Evolutionary conservation across 2,888 invertebrate genomes (phyloP).

Genomic region (Apeira syringaria): DNA sequence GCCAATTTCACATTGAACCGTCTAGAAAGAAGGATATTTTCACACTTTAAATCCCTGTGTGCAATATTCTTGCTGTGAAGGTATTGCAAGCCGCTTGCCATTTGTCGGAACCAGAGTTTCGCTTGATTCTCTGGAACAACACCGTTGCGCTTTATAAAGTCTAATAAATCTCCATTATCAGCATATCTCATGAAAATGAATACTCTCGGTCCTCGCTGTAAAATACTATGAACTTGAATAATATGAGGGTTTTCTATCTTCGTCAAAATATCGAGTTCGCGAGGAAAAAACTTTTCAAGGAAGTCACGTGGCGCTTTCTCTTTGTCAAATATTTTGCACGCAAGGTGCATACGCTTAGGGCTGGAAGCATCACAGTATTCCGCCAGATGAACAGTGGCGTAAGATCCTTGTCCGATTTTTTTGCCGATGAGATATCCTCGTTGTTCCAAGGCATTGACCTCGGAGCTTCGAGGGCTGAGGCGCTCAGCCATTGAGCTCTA

Average conservation of each 20-base stretch:
- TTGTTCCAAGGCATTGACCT: slow-evolving; percentile 92
- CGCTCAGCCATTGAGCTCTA: slow-evolving; percentile 87
- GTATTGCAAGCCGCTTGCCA: slow-evolving; percentile 92
- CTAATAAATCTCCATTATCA: slow-evolving; percentile 94
- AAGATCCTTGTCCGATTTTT: slow-evolving; percentile 96
- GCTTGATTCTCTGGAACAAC: slow-evolving; percentile 91
- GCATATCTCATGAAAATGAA: slow-evolving; percentile 97
- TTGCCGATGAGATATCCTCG: slow-evolving; percentile 92
- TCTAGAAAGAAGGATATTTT: slow-evolving; percentile 93
- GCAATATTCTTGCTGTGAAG: slow-evolving; percentile 93
- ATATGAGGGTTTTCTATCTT: slow-evolving; percentile 96
- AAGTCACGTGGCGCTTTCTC: slow-evolving; percentile 95
- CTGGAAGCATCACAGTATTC: slow-evolving; percentile 89
- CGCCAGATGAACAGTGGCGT: slow-evolving; percentile 95
- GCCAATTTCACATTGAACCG: slow-evolving; percentile 95
- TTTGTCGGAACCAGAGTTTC: slow-evolving; percentile 93
- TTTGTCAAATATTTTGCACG: slow-evolving; percentile 96
- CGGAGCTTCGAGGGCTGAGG: slow-evolving; percentile 91
- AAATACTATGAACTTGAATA: slow-evolving; percentile 93
- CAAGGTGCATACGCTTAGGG: slow-evolving; percentile 89
- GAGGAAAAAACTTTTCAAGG: slow-evolving; percentile 95
- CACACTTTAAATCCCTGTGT: slow-evolving; percentile 97
- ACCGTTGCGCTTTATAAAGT: slow-evolving; percentile 91
- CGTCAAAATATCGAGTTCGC: slow-evolving; percentile 95
- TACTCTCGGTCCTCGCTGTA: slow-evolving; percentile 91